Percentiles rank a stretch among this genome's conserved stretches.
These are phyloP conservation scores for Cylas formicarius DNA, from an alignment of 1,140 invertebrate genomes.

Conservation along the genomic window DNA sequence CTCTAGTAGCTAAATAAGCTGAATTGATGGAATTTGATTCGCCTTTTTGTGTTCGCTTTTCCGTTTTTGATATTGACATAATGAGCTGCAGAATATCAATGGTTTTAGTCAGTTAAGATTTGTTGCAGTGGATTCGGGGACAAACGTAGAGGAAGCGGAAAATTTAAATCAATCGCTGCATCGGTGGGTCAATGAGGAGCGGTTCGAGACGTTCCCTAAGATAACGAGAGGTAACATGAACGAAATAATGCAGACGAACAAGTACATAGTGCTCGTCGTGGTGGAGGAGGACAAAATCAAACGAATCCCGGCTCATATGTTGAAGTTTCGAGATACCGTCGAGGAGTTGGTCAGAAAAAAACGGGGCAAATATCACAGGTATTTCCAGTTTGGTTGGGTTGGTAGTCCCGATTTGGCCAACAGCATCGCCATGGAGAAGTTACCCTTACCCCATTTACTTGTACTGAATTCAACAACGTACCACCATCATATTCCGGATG, in stretches of 20 bases:
- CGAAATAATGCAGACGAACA: constrained; percentile 74
- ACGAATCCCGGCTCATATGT: constrained; percentile 71
- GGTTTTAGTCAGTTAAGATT: constrained; percentile 8
- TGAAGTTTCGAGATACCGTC: constrained; percentile 78
- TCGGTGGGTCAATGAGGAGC: constrained; percentile 83
- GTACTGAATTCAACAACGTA: constrained; percentile 85
- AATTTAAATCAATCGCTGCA: constrained; percentile 61
- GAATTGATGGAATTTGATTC: no score
- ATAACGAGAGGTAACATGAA: constrained; percentile 77
- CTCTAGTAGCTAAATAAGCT: no score
- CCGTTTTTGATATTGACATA: no score
- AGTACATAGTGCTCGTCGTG: constrained; percentile 78
- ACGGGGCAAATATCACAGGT: constrained; percentile 67
- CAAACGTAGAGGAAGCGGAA: constrained; percentile 28
- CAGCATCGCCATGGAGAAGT: constrained; percentile 78
- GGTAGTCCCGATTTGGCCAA: constrained; percentile 80
- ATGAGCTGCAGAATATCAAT: no score
- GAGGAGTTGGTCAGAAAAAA: constrained; percentile 73
- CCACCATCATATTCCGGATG: constrained; percentile 83
- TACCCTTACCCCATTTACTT: constrained; percentile 77
- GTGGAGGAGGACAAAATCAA: constrained; percentile 82
- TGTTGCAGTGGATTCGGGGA: constrained; percentile 28
- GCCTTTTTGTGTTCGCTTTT: no score
- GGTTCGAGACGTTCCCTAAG: constrained; percentile 86
- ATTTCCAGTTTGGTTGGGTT: constrained; percentile 91